Base-by-base conservation (phyloP, 2,113 vertebrate species). In the Symphodus melops region DNA sequence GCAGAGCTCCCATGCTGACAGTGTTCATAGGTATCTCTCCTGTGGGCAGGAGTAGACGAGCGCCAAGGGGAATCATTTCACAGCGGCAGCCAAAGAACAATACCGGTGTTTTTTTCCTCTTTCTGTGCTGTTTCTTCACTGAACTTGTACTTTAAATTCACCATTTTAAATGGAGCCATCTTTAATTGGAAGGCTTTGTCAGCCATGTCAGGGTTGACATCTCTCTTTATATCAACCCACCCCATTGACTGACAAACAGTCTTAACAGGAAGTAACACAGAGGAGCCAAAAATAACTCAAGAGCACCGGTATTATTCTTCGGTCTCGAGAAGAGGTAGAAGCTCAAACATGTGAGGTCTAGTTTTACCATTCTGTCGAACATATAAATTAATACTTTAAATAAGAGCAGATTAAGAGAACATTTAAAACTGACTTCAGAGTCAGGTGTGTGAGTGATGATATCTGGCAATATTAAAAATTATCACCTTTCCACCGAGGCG, bases 1-100 rank as follows among this genome's bases (percentile, higher is more conserved):
- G 86, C 85, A 85, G 86, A 77, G 85, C 88, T 88, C 74, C 82
- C 86, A 88, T 86, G 91, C 88, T 73, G 87, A 91, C 79, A 63
- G 75, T 42, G 83, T 90, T 90, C 77, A 80, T 91, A 88, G 82
- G 65, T 58, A 83, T 89, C 65, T 85, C 84, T 89, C 75, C 70
- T 44, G 61, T 84, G 86, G 85, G 74, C 67, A 48, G 62, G 51
- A 70, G 69, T 55, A 64, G 62, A 83, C 19, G 59, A 76, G 65
- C 58, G 70, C 46, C 49, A 79, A 79, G 77, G 61, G 75, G 68
- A 87, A 90, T 76, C 54, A 14, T 60, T 75, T 78, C 74, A 73
- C 78, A 79, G 81, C 79, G 74, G 75, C 58, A 23, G 48, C 69
- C 48, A 77, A 68, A 87, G 81, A 61, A 83, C 79, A 89, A 89